phyloP scores from a whole-genome alignment of 1,140 invertebrate species.

The Bombus picipes region DNA sequence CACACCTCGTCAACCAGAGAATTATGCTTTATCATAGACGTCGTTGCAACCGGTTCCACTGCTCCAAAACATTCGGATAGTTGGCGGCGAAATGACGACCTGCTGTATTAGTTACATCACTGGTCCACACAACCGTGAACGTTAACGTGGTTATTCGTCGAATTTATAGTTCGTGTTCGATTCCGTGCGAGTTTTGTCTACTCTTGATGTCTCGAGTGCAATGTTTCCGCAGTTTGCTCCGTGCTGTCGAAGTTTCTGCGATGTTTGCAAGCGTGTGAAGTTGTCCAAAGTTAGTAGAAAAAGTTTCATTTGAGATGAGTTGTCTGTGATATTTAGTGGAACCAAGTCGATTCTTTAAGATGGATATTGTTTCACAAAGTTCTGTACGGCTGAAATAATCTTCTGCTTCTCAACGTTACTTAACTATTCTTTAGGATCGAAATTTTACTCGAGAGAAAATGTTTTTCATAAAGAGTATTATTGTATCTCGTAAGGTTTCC shows the following conservation, averaged over 20 bases:
- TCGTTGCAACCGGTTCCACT: conserved; percentile 27
- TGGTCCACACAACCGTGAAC: background rate
- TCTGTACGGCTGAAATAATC: too few species aligned
- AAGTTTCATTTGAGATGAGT: background rate
- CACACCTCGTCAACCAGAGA: conserved; percentile 1
- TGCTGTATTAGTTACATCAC: background rate
- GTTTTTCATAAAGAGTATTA: too few species aligned
- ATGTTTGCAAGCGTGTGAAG: too few species aligned
- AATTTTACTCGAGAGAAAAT: too few species aligned
- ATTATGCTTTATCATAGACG: conserved; percentile 39
- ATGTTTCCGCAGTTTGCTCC: background rate
- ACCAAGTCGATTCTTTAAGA: background rate
- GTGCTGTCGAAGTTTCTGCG: too few species aligned
- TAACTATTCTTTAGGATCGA: too few species aligned
- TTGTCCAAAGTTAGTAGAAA: background rate
- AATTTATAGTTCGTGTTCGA: background rate
- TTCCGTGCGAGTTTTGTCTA: background rate
- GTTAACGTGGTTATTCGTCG: background rate
- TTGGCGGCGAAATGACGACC: conserved; percentile 1
- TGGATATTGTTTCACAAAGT: too few species aligned
- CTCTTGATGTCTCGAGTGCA: too few species aligned
- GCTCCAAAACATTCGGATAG: background rate
- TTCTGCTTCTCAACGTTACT: too few species aligned
- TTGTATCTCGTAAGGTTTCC: too few species aligned
- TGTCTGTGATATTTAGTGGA: background rate